These are phyloP conservation scores for Drosophila flavopinicola DNA, from an alignment of 2,888 invertebrate species.

Conservation along the genomic window DNA sequence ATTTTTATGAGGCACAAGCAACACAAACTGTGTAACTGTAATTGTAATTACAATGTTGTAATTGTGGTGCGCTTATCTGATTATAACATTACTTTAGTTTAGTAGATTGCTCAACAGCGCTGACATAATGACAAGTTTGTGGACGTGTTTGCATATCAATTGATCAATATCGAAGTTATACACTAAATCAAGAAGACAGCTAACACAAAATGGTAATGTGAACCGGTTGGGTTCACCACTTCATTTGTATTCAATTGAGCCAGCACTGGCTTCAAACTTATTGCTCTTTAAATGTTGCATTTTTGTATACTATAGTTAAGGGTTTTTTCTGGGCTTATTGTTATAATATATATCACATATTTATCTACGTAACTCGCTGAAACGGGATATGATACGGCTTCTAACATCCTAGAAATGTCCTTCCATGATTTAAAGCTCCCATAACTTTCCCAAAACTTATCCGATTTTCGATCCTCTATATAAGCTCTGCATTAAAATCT, in stretches of 20 bases:
- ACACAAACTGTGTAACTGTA: not conserved
- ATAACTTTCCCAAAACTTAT: too few relatives aligned
- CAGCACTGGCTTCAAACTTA: conserved; percentile 9
- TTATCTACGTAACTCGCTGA: too few relatives aligned
- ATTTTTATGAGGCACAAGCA: conserved; percentile 65
- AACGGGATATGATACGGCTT: too few relatives aligned
- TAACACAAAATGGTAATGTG: conserved; percentile 20
- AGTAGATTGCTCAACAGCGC: conserved; percentile 53
- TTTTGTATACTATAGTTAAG: too few relatives aligned
- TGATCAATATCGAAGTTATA: conserved; percentile 21
- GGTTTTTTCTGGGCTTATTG: not conserved
- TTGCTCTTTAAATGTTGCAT: conserved; percentile 19
- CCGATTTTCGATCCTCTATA: too few relatives aligned
- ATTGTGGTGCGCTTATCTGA: conserved; percentile 33
- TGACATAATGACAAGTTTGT: conserved; percentile 62
- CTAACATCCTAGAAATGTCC: too few relatives aligned
- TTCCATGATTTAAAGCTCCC: too few relatives aligned
- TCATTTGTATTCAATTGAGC: conserved; percentile 14
- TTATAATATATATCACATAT: too few relatives aligned
- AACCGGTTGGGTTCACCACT: conserved; percentile 38
- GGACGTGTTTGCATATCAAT: conserved; percentile 42
- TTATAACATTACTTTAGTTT: conserved; percentile 61
- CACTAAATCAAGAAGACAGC: conserved; percentile 12
- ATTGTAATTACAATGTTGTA: conserved; percentile 43
- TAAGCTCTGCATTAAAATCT: too few relatives aligned